Evolutionary conservation across 2,113 vertebrate species (phyloP), one percentile per base, ranked within the genome.

Genomic region (Ondatra zibethicus): DNA sequence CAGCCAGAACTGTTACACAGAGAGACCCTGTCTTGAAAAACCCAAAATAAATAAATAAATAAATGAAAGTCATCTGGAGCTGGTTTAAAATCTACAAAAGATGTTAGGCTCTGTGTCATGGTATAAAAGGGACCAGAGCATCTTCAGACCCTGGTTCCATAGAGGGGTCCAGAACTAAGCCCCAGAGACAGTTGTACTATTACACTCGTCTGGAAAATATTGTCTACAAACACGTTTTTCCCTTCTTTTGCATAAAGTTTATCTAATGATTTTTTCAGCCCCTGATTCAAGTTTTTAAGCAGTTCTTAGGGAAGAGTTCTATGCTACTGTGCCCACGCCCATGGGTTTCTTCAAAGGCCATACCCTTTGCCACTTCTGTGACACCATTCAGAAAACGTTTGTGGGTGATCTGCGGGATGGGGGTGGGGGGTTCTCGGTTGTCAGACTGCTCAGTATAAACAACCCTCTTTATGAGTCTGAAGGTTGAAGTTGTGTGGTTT

Each of bases 271-370:
- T 89, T 45, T 88, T 36, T 50, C 45, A 47, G 21, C 88, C 77
- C 73, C 45, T n/a, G 47, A 29, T 33, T 92, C 66, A 75, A 36
- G 47, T 84, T 66, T 81, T 36, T 70, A 58, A 14, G 61, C 65
- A 45, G 33, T 77, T 31, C 25, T 3, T 9, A 73, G 66, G 33
- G 31, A 45, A 58, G 73, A 72, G 36, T 77, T 33, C 50, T 72
- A 55, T 17, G 14, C 73, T 58, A 13, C 19, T 11, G 1, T 5
- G 1, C 19, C 29, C 17, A 19, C 25, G 1, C 76, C 4, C 2
- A 2, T 5, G 0, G 42, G 7, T 63, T 75, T 89, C 92, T 75
- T 90, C 58, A 85, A 85, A 93, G 36, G 72, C 36, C 33, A 61
- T 10, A 50, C 52, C 42, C 70, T 73, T 90, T 80, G 70, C 29